Evolutionary conservation across 1,140 invertebrate genomes (phyloP), one percentile per base, ranked within the genome.

Genomic region (Leguminivora glycinivorella): DNA sequence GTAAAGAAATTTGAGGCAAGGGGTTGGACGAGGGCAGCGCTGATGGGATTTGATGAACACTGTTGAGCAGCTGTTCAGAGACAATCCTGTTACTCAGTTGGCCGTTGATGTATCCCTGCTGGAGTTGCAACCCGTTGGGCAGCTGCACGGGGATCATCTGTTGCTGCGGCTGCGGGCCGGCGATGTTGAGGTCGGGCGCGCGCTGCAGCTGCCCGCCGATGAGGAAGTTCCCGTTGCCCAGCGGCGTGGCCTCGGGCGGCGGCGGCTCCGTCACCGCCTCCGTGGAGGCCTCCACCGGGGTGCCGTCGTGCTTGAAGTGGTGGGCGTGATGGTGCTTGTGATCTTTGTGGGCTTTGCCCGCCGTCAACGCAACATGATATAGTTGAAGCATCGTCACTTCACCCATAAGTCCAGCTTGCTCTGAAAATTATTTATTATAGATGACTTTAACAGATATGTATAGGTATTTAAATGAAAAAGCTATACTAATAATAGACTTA

Each of bases 291-390:
- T 94, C 93, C 52, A 95, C 88, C 14, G 93, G 93, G n/a, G 84
- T 90, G 1, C 95, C 95, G 72, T 96, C 94, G 77, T 96, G 95
- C 76, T 95, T 94, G 76, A 94, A 96, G 73, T 95, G 94, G 79
- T 96, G 95, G 0, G 93, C 96, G 79, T 96, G 96, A 80, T 96
- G 96, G 76, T 96, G 96, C 80, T 96, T 96, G 85, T 96, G 96
- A 79, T 96, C 95, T 68, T 94, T 95, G 82, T 96, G 96, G 0
- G 96, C 96, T 87, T 96, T 96, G 0, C 96, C 96, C 1, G 96
- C 96, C 0, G 95, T 95, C 40, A 97, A 83, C 0, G 96, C 96
- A 0, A 96, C 95, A 38, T 93, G 94, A 83, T 96, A 96, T 0
- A 97, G 83, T 81, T 96, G 95, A 0, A 97, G 81, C 93, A 96